Percentiles rank a stretch among this genome's conserved stretches.
These are phyloP conservation scores for Flabesymbios commensalis DNA, from an alignment of 2,888 invertebrate species.

Conservation along the genomic window DNA sequence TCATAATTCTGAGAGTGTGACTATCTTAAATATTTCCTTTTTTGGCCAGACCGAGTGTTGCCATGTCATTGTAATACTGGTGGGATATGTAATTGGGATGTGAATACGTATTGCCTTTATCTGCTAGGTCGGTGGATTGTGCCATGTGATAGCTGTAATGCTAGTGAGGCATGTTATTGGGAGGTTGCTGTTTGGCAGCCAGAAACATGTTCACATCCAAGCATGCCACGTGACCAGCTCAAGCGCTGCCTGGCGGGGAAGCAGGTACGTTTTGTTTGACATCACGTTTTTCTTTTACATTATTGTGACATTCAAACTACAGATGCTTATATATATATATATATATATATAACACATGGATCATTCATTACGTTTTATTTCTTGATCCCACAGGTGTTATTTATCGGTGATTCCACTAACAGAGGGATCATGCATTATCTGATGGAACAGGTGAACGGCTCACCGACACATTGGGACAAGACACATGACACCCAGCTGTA, in stretches of 20 bases:
- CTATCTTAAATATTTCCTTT: too few relatives aligned
- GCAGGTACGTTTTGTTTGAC: too few relatives aligned
- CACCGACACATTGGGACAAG: slow-evolving; percentile 63
- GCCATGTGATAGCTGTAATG: slow-evolving; percentile 59
- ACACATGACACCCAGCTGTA: slow-evolving; percentile 62
- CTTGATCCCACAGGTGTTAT: slow-evolving; percentile 61
- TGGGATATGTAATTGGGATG: too few relatives aligned
- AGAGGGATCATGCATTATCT: slow-evolving; percentile 64
- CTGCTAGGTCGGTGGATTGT: slow-evolving; percentile 62
- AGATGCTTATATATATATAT: too few relatives aligned
- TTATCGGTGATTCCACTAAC: slow-evolving; percentile 65
- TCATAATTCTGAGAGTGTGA: too few relatives aligned
- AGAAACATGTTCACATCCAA: slow-evolving; percentile 51
- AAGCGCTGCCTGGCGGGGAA: slow-evolving; percentile 52
- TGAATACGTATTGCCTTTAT: too few relatives aligned
- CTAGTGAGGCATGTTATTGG: slow-evolving; percentile 60
- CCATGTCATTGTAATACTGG: too few relatives aligned
- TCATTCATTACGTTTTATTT: too few relatives aligned
- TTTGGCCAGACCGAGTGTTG: too few relatives aligned
- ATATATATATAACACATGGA: too few relatives aligned
- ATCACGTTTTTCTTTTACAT: too few relatives aligned
- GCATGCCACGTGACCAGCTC: slow-evolving; percentile 41
- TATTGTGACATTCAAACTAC: too few relatives aligned
- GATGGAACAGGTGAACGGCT: slow-evolving; percentile 62
- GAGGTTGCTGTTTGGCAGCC: slow-evolving; percentile 61